Conservation (phyloP, 2,113 vertebrate genomes). For the Osmerus mordax region DNA sequence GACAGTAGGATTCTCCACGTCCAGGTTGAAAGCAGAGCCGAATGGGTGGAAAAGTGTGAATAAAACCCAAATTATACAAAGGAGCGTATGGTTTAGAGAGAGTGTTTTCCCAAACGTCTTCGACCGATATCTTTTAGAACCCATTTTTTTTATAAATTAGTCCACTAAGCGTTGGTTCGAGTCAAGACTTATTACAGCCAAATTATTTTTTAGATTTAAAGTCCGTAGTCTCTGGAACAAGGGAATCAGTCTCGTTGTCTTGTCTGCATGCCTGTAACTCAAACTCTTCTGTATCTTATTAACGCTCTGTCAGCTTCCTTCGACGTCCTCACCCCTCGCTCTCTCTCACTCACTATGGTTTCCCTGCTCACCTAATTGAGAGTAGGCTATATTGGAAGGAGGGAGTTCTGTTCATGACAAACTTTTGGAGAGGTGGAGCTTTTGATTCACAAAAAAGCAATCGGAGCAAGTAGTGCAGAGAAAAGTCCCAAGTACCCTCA, state of each 20-base stretch:
- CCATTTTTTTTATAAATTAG: slow-evolving; percentile 55
- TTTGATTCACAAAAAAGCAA: slow-evolving; percentile 56
- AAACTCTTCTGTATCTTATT: slow-evolving; percentile 29
- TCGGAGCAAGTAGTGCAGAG: neutral
- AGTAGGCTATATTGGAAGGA: slow-evolving; percentile 40
- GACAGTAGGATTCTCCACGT: slow-evolving; percentile 75
- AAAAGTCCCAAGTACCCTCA: neutral
- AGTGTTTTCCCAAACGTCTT: slow-evolving; percentile 44
- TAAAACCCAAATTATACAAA: slow-evolving; percentile 48
- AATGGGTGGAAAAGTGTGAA: slow-evolving; percentile 54
- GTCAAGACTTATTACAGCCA: neutral
- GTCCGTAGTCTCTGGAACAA: slow-evolving; percentile 17
- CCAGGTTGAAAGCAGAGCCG: slow-evolving; percentile 81
- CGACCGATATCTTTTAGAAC: slow-evolving; percentile 45
- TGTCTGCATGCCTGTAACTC: slow-evolving; percentile 51
- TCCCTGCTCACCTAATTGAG: slow-evolving; percentile 56
- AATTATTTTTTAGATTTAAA: slow-evolving; percentile 1
- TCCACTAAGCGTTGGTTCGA: slow-evolving; percentile 24
- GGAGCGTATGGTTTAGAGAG: slow-evolving; percentile 31
- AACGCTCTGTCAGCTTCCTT: slow-evolving; percentile 53
- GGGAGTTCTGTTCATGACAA: slow-evolving; percentile 67
- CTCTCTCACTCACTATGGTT: slow-evolving; percentile 33
- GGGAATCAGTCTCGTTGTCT: slow-evolving; percentile 19
- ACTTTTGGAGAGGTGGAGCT: slow-evolving; percentile 67
- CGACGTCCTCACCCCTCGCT: slow-evolving; percentile 33